Evolutionary conservation across 2,797 vertebrate species (phyloP).

Genomic region (Smutsia temminckii): DNA sequence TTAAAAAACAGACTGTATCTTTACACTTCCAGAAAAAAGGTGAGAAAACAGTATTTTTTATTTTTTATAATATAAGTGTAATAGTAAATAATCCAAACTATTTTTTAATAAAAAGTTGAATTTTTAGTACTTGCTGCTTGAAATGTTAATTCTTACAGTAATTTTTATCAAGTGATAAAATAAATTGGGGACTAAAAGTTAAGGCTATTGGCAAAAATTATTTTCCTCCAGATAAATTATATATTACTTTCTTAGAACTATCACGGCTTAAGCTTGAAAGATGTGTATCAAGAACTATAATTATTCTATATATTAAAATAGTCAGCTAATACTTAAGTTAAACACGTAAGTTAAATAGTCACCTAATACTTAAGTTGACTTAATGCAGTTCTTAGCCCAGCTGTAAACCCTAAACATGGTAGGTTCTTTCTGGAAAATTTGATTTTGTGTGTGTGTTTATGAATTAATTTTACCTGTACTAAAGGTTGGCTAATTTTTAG

Average conservation of each 20-base stretch:
- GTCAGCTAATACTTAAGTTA: neutral
- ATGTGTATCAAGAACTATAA: neutral
- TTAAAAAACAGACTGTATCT: neutral
- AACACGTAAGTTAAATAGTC: neutral
- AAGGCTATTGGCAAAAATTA: constrained; percentile 4
- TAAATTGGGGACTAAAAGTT: neutral
- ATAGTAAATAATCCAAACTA: neutral
- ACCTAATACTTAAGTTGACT: neutral
- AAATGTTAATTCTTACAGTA: neutral
- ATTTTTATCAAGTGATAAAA: neutral
- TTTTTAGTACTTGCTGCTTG: neutral
- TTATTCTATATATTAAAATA: constrained; percentile 1
- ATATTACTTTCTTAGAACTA: neutral
- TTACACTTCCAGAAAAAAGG: neutral
- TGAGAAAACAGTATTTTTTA: neutral
- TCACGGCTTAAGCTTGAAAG: neutral
- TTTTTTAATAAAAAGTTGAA: constrained; percentile 29
- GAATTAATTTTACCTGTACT: neutral
- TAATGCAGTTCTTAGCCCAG: neutral
- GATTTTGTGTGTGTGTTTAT: neutral
- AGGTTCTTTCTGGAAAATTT: neutral
- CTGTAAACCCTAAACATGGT: neutral
- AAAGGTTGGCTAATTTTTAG: neutral
- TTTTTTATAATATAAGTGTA: neutral
- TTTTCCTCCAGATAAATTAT: neutral